These are phyloP conservation scores for Hirtodrosophila histrioides DNA, from an alignment of 2,888 invertebrate genomes.

Conservation along the genomic window DNA sequence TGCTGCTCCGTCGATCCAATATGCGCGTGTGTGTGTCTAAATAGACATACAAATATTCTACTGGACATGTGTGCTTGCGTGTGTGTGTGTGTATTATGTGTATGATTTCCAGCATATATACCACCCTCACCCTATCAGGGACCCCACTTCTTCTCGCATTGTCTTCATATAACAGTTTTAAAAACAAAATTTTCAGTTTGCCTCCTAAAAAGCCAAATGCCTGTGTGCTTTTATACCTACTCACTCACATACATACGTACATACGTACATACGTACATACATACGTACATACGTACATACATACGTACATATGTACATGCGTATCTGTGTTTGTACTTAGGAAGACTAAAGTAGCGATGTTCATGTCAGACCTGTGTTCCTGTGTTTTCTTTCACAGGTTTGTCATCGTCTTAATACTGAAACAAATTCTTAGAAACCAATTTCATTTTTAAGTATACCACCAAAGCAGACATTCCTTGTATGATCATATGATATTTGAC, in stretches of 20 bases:
- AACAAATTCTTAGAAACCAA: not conserved
- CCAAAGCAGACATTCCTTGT: too few relatives aligned
- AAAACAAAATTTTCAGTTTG: constrained; percentile 66
- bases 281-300: too few relatives aligned
- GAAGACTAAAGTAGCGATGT: too few relatives aligned
- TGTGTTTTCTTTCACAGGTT: not conserved
- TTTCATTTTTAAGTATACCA: too few relatives aligned
- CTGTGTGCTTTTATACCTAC: constrained; percentile 29
- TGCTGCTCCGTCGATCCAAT: constrained; percentile 34
- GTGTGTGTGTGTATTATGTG: constrained; percentile 47
- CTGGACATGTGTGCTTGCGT: constrained; percentile 24
- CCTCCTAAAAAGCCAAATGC: constrained; percentile 41
- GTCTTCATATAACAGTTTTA: constrained; percentile 55
- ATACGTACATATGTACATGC: constrained; percentile 24
- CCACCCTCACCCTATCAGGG: constrained; percentile 27
- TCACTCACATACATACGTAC: not conserved
- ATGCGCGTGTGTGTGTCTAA: constrained; percentile 9
- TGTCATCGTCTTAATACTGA: not conserved
- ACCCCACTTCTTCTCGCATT: constrained; percentile 50
- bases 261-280: not conserved
- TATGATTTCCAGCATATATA: constrained; percentile 46
- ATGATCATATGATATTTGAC: too few relatives aligned
- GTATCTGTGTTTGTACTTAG: constrained; percentile 9
- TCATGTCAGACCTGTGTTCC: too few relatives aligned
- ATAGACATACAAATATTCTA: constrained; percentile 34